Conservation (phyloP, 2,113 vertebrate species). For the Pterophyllum scalare region DNA sequence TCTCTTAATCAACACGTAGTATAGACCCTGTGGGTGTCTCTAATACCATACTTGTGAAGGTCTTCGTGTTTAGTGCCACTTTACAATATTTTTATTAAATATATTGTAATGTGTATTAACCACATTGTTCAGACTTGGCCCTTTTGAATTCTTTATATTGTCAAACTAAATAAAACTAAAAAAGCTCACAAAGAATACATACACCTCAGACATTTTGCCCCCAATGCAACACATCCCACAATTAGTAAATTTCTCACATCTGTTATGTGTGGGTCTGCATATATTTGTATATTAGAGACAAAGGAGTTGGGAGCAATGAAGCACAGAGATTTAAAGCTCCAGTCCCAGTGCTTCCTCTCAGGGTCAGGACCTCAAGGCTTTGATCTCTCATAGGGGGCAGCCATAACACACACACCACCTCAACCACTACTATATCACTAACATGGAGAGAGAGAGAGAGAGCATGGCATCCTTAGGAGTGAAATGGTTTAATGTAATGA, state of each 20-base stretch:
- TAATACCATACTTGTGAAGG: background rate
- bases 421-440: slow-evolving; percentile 45
- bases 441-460: background rate
- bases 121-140: background rate
- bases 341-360: slow-evolving; percentile 48
- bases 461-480: slow-evolving; percentile 9
- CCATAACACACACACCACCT: slow-evolving; percentile 69
- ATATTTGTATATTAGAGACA: slow-evolving; percentile 6
- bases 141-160: background rate
- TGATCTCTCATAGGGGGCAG: slow-evolving; percentile 77
- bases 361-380: slow-evolving; percentile 59
- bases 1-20: no score
- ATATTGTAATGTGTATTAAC: background rate
- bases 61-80: background rate
- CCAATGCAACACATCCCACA: background rate
- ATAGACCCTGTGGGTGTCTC: background rate
- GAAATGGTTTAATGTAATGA: slow-evolving; percentile 17
- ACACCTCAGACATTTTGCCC: background rate
- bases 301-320: slow-evolving; percentile 20
- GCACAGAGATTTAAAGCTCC: slow-evolving; percentile 45
- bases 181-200: background rate
- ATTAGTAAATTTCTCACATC: background rate
- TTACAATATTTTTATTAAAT: background rate
- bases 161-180: background rate
- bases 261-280: slow-evolving; percentile 1